Base-by-base conservation (phyloP, 1,140 invertebrate species). In the Cardiocondyla obscurior region DNA sequence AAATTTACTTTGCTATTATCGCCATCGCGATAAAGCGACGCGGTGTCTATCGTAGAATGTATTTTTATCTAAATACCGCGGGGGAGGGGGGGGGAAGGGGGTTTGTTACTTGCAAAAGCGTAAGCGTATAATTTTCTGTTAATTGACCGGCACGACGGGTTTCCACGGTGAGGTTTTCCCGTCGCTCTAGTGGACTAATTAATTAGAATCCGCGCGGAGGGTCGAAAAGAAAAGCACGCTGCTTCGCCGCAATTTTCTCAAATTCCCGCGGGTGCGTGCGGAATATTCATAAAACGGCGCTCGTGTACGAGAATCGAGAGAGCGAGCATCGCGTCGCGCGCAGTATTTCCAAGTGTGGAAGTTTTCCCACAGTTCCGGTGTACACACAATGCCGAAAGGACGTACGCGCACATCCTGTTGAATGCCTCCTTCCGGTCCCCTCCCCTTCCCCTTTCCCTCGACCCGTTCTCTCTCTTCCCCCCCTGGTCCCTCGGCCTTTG, bases 281-380 rank as follows among this genome's bases (percentile, higher is more conserved):
- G 67, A 89, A 86, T 89, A 89, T 88, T 84, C 73, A 82, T 87
- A 81, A 85, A 85, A 79, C 36, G 30, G 53, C 77, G 65, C 79
- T 33, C n/a, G 33, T 14, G 16, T 10, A n/a, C 30, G 28, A 64
- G 28, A 36, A 7, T 36, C 30, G 10, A 39, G 60, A 53, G 33
- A 51, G 67, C 42, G n/a, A 5, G 12, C 22, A n/a, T 62, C 10
- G 33, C 58, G 33, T 65, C 73, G 58, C 39, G 33, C 25, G 14
- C 19, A 19, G 8, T 39, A 58, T 62, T 46, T 44, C 58, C 74
- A 69, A 88, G 83, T 90, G 82, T 90, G 85, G 81, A 87, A 84
- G 85, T 88, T 92, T 92, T 92, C 90, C 90, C 91, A 91, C 90
- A 92, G 88, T 91, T 92, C 90, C 91, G 90, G 90, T 89, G 74